Percentiles rank a stretch among this genome's conserved stretches.
These are phyloP conservation scores for Mycogona germanica DNA, from an alignment of 2,888 invertebrate species.

Conservation along the genomic window DNA sequence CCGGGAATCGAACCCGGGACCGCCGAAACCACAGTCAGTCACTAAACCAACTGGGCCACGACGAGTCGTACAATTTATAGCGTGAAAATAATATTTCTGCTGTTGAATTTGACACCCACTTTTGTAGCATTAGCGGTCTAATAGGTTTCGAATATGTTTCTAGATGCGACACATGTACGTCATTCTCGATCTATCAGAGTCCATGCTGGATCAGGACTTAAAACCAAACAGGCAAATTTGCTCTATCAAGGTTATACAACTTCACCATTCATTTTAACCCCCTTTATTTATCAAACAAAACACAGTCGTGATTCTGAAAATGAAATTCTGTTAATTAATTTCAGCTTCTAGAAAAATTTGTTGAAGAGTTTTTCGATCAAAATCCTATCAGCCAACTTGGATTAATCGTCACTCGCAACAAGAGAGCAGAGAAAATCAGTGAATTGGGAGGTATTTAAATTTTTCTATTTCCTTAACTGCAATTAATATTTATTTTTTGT, in stretches of 20 bases:
- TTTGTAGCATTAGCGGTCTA: too few species aligned
- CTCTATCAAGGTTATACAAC: slow-evolving; percentile 56
- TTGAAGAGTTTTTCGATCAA: slow-evolving; percentile 96
- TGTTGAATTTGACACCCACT: background rate
- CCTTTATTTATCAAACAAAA: slow-evolving; percentile 14
- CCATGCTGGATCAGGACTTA: slow-evolving; percentile 89
- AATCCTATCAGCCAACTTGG: slow-evolving; percentile 98
- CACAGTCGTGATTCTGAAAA: slow-evolving; percentile 7
- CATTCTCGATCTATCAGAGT: slow-evolving; percentile 83
- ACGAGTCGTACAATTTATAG: too few species aligned
- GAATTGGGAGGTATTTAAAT: slow-evolving; percentile 68
- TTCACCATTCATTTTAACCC: background rate
- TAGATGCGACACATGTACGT: slow-evolving; percentile 90
- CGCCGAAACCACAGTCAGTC: too few species aligned
- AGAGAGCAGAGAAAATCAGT: slow-evolving; percentile 82
- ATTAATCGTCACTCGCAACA: slow-evolving; percentile 78
- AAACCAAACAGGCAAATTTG: slow-evolving; percentile 85
- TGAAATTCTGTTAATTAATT: slow-evolving; percentile 13
- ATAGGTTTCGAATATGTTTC: too few species aligned
- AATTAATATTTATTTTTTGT: background rate
- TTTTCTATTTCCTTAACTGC: slow-evolving; percentile 7
- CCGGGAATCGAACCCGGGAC: too few species aligned
- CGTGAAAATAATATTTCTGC: too few species aligned
- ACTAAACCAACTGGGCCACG: too few species aligned
- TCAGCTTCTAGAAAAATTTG: slow-evolving; percentile 78